These are phyloP conservation scores for Ochropleura leucogaster DNA, from an alignment of 2,888 invertebrate genomes.

Conservation along the genomic window DNA sequence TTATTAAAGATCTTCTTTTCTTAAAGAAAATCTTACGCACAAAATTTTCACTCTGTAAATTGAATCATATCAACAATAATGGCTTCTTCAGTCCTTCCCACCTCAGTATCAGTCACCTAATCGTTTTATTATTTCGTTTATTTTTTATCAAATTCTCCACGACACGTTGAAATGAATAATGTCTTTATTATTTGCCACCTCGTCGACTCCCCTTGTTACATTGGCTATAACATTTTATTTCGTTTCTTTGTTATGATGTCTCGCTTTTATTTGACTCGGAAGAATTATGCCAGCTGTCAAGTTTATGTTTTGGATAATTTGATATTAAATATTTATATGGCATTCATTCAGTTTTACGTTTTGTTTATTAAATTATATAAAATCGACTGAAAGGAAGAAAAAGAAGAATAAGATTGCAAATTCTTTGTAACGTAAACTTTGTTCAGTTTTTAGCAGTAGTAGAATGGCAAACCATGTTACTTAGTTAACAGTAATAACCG, in stretches of 20 bases:
- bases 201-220: no score
- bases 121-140: constrained; percentile 14
- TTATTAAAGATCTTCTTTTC: not conserved
- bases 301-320: not conserved
- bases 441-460: no score
- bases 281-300: not conserved
- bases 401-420: not conserved
- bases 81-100: constrained; percentile 28
- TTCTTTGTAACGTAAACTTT: not conserved
- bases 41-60: not conserved
- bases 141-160: not conserved
- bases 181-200: not conserved
- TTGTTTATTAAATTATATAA: not conserved
- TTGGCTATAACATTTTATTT: not conserved
- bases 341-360: not conserved
- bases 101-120: constrained; percentile 18
- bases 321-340: not conserved
- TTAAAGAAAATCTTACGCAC: not conserved
- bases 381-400: not conserved
- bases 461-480: no score
- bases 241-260: not conserved
- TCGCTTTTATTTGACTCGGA: not conserved
- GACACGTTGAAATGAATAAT: not conserved
- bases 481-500: no score
- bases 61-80: constrained; percentile 3